Conservation (phyloP, 1,140 invertebrate genomes). For the Dendroctonus ponderosae region DNA sequence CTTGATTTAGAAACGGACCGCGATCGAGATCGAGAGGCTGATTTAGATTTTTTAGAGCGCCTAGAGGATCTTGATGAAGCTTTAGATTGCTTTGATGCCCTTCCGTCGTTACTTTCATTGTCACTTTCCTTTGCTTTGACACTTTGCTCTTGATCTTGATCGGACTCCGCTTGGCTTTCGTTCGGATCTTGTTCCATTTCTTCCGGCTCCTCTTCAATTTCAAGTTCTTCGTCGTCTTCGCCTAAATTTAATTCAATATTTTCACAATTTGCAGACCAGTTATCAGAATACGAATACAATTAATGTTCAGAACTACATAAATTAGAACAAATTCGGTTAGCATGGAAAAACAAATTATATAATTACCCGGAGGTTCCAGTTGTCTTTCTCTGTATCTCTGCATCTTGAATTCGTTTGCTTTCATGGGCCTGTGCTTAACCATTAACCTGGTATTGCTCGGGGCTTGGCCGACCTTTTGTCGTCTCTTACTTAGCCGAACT, state of each 20-base stretch:
- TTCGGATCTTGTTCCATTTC: slow-evolving; percentile 64
- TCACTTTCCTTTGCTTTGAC: slow-evolving; percentile 36
- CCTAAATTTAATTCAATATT: slow-evolving; percentile 48
- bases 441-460: slow-evolving; percentile 81
- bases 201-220: slow-evolving; percentile 57
- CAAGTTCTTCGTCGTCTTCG: slow-evolving; percentile 73
- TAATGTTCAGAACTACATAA: no score
- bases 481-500: slow-evolving; percentile 86
- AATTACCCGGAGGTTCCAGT: slow-evolving; percentile 77
- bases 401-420: slow-evolving; percentile 81
- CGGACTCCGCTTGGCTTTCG: slow-evolving; percentile 49
- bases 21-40: slow-evolving; percentile 38
- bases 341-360: neutral
- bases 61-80: slow-evolving; percentile 44
- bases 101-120: slow-evolving; percentile 45
- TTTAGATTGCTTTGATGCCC: slow-evolving; percentile 25
- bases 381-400: slow-evolving; percentile 84
- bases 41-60: slow-evolving; percentile 39
- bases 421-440: slow-evolving; percentile 87
- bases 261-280: neutral
- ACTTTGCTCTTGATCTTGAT: slow-evolving; percentile 52
- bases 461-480: slow-evolving; percentile 72
- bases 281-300: no score
- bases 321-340: no score
- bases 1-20: slow-evolving; percentile 39